Evolutionary conservation across 2,888 invertebrate genomes (phyloP).

Genomic region (Dryocosmus kuriphilus): DNA sequence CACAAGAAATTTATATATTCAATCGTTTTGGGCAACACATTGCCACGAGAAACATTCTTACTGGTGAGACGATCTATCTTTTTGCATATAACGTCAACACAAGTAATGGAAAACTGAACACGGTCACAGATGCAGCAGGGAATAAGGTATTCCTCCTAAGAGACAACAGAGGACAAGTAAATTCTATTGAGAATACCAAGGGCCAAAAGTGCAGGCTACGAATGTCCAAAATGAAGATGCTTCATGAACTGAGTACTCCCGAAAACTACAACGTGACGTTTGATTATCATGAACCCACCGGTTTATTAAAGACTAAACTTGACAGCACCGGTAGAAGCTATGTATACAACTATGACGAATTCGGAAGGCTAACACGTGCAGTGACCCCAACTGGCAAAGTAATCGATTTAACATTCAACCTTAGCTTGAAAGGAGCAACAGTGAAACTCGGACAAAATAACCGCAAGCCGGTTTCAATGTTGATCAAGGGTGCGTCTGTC

Average conservation of each 20-base stretch:
- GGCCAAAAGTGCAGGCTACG: constrained; percentile 93
- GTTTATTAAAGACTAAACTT: constrained; percentile 91
- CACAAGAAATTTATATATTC: constrained; percentile 96
- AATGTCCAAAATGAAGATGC: constrained; percentile 95
- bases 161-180: constrained; percentile 92
- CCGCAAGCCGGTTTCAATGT: constrained; percentile 89
- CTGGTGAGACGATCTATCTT: constrained; percentile 94
- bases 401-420: constrained; percentile 91
- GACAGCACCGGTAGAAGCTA: constrained; percentile 94
- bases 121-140: constrained; percentile 95
- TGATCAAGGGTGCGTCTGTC: constrained; percentile 92
- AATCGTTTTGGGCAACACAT: constrained; percentile 97
- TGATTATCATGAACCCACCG: constrained; percentile 94
- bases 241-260: constrained; percentile 93
- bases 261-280: constrained; percentile 96
- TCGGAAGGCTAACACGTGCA: constrained; percentile 93
- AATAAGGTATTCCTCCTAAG: constrained; percentile 91
- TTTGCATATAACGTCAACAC: constrained; percentile 98
- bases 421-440: constrained; percentile 94
- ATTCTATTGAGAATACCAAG: constrained; percentile 95
- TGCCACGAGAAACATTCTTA: constrained; percentile 95
- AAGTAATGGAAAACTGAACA: constrained; percentile 95
- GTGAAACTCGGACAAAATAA: constrained; percentile 91
- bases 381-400: constrained; percentile 97
- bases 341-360: constrained; percentile 96